Evolutionary conservation across 2,113 vertebrate species (phyloP).

Genomic region (Periophthalmus modestus): DNA sequence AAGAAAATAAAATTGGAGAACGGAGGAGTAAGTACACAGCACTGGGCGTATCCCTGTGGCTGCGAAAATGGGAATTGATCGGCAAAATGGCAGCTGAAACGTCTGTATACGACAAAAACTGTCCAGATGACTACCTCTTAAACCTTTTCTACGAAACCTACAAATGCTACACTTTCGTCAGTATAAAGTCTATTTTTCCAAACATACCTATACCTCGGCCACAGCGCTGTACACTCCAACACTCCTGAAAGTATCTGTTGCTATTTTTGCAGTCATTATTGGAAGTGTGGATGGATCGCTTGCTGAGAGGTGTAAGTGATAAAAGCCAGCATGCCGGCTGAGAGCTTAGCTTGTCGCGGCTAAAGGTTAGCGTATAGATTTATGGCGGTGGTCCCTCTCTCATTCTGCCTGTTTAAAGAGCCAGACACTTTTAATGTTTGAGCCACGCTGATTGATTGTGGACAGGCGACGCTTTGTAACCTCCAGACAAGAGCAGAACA

Average conservation of each 20-base stretch:
- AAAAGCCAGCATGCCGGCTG: constrained; percentile 47
- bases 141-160: neutral
- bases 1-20: too few species aligned
- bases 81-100: neutral
- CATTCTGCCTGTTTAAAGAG: constrained; percentile 46
- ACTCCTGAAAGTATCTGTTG: constrained; percentile 20
- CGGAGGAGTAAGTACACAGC: too few species aligned
- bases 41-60: too few species aligned
- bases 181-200: neutral
- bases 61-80: too few species aligned
- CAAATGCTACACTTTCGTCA: neutral
- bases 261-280: constrained; percentile 53
- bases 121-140: too few species aligned
- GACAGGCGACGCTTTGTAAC: constrained; percentile 26
- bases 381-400: constrained; percentile 40
- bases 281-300: constrained; percentile 25
- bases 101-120: neutral
- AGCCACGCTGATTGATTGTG: constrained; percentile 51
- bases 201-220: neutral
- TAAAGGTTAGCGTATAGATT: constrained; percentile 69
- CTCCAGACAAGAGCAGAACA: neutral
- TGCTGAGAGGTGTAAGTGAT: constrained; percentile 43
- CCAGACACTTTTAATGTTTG: constrained; percentile 51
- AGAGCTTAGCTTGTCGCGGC: constrained; percentile 59
- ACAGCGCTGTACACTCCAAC: neutral